These are phyloP conservation scores for Corticium candelabrum DNA, from an alignment of 37 sponge, comb jelly and placozoan genomes.

Conservation along the genomic window DNA sequence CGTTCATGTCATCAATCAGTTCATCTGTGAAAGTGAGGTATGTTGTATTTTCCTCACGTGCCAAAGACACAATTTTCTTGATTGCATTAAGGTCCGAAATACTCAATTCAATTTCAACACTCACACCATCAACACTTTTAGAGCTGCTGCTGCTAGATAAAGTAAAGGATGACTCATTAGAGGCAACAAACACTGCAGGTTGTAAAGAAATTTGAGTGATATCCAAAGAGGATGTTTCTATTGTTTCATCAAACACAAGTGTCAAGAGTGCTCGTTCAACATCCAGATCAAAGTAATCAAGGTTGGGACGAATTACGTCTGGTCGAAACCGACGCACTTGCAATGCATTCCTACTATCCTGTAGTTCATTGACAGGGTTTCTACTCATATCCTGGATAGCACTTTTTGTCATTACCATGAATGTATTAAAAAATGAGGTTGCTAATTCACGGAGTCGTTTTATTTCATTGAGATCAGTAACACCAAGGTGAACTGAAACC, in stretches of 20 bases:
- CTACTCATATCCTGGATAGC: constrained; percentile 1
- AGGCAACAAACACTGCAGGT: background rate
- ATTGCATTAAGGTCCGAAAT: constrained; percentile 55
- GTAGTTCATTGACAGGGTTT: background rate
- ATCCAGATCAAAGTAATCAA: constrained; percentile 49
- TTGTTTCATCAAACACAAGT: constrained; percentile 70
- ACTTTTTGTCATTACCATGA: constrained; percentile 1
- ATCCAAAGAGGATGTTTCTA: constrained; percentile 39
- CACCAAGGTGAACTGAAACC: constrained; percentile 40
- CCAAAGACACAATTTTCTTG: constrained; percentile 55
- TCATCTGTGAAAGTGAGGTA: constrained; percentile 32
- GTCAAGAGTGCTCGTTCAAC: constrained; percentile 38
- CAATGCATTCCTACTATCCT: background rate
- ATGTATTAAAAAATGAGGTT: constrained; percentile 31
- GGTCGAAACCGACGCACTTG: background rate
- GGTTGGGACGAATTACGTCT: constrained; percentile 41
- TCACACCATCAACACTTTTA: constrained; percentile 29
- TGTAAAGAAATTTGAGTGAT: constrained; percentile 13
- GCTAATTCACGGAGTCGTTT: constrained; percentile 57
- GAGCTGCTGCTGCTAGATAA: constrained; percentile 23
- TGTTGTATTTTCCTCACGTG: constrained; percentile 30
- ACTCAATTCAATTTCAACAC: constrained; percentile 35
- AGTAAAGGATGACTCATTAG: background rate
- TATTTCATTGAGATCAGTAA: constrained; percentile 75
- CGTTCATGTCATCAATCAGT: constrained; percentile 34